Conservation (phyloP, 2,797 vertebrate species). For the Cossypha polioptera region DNA sequence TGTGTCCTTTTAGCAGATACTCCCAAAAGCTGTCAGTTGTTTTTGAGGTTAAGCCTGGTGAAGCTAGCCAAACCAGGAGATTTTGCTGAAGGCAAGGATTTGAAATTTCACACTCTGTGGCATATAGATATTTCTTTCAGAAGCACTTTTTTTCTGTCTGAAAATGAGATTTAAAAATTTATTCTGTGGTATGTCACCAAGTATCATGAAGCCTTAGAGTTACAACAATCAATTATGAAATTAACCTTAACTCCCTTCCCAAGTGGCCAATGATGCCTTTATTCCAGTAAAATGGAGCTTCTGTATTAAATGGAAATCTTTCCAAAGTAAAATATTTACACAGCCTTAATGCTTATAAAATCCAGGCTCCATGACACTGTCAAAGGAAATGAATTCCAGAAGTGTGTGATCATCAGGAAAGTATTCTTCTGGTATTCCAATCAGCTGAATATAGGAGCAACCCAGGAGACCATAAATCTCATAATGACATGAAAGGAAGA, state of each 20-base stretch:
- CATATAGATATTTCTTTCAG: not conserved
- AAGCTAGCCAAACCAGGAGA: not conserved
- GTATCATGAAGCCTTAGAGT: not conserved
- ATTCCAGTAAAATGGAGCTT: not conserved
- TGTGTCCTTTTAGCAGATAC: not conserved
- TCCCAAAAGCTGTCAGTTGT: not conserved
- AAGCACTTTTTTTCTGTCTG: not conserved
- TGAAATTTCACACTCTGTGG: not conserved
- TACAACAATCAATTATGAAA: not conserved
- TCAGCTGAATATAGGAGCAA: not conserved
- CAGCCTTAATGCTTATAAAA: not conserved
- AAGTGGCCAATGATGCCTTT: not conserved
- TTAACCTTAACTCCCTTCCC: not conserved
- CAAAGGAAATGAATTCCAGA: slow-evolving; percentile 23
- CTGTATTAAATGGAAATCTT: not conserved
- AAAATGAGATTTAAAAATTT: not conserved
- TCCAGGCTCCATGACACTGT: not conserved
- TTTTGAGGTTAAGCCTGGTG: not conserved
- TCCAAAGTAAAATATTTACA: not conserved
- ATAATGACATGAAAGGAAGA: slow-evolving; percentile 18
- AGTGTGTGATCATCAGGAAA: not conserved
- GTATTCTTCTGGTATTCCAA: not conserved
- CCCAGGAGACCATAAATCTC: slow-evolving; percentile 21
- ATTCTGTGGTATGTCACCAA: not conserved
- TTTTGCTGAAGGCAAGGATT: not conserved